Percentiles rank a stretch among this genome's conserved stretches.
Conservation (phyloP, 2,113 vertebrate species). For the Arizona elegans region DNA sequence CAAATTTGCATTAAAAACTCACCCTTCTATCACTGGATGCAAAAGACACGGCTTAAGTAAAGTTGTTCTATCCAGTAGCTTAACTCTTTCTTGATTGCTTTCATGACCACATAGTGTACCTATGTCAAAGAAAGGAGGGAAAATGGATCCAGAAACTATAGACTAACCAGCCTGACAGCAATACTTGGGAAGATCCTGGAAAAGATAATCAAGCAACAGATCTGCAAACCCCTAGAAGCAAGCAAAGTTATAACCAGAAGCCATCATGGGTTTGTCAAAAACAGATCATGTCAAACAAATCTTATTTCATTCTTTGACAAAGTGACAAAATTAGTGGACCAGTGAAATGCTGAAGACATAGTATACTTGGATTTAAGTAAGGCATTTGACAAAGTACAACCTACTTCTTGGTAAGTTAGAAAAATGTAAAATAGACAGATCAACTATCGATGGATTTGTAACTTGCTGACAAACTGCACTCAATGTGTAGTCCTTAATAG, state of each 20-base stretch:
- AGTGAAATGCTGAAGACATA: neutral
- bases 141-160: neutral
- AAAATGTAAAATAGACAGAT: neutral
- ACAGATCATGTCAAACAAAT: neutral
- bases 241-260: neutral
- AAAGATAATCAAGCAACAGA: neutral
- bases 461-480: neutral
- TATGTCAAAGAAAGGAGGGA: conserved; percentile 47
- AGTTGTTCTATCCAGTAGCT: conserved; percentile 63
- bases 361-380: neutral
- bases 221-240: neutral
- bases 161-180: neutral
- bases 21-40: conserved; percentile 77
- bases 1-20: conserved; percentile 28
- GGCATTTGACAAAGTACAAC: neutral
- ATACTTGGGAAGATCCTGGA: neutral
- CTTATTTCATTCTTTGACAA: neutral
- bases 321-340: neutral
- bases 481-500: no score
- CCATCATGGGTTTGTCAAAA: neutral
- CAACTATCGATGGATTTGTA: neutral
- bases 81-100: conserved; percentile 63
- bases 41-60: conserved; percentile 76
- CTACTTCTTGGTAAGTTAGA: neutral
- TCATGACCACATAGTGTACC: conserved; percentile 66